These are phyloP conservation scores for Andrena praecox DNA, from an alignment of 2,888 invertebrate genomes.

Conservation along the genomic window DNA sequence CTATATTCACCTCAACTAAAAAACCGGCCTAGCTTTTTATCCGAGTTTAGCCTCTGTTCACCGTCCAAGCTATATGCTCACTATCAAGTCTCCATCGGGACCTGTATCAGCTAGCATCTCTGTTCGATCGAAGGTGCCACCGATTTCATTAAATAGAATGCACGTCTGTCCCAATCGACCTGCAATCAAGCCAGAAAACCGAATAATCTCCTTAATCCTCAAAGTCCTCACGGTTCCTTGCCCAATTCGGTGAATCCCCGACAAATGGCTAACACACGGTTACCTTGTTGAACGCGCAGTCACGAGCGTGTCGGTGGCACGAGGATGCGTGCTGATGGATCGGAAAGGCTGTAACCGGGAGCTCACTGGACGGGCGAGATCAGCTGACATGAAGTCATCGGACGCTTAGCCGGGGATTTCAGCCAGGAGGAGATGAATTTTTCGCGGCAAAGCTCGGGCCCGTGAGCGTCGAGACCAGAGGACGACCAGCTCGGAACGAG, in stretches of 20 bases:
- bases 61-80: too few relatives aligned
- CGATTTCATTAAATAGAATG: not conserved
- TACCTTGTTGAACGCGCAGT: not conserved
- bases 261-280: not conserved
- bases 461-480: not conserved
- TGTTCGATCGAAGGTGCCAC: too few relatives aligned
- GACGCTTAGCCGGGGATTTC: slow-evolving; percentile 35
- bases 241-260: not conserved
- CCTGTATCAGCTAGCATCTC: too few relatives aligned
- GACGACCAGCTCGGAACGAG: not conserved
- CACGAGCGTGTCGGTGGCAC: not conserved
- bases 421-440: slow-evolving; percentile 37
- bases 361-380: not conserved
- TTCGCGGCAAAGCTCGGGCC: slow-evolving; percentile 37
- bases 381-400: slow-evolving; percentile 46
- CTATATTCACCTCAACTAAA: too few relatives aligned
- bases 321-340: slow-evolving; percentile 10
- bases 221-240: not conserved
- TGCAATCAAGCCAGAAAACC: not conserved
- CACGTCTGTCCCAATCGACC: not conserved
- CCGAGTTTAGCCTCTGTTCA: too few relatives aligned
- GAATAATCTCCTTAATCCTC: not conserved
- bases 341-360: not conserved
- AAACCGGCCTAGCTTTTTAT: too few relatives aligned
- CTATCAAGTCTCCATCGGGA: too few relatives aligned